phyloP scores from a whole-genome alignment of 1,140 invertebrate species.

The Drosophila obscura region DNA sequence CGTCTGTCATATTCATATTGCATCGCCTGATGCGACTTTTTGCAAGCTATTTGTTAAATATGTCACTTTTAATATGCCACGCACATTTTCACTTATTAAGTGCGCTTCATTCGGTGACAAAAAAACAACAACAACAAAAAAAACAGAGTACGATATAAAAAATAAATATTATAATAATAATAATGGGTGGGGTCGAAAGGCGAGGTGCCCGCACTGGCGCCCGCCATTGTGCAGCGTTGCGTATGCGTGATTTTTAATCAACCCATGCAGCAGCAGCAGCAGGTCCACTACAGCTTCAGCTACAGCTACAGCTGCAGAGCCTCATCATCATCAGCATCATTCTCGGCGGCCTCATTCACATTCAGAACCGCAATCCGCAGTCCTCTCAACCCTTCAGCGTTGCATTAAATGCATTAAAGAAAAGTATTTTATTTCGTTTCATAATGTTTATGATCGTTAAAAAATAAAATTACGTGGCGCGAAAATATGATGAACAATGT shows the following conservation, averaged over 20 bases:
- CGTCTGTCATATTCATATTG: constrained; percentile 60
- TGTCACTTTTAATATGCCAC: constrained; percentile 69
- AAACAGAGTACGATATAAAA: background rate
- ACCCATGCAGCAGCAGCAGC: constrained; percentile 17
- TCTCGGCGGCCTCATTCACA: too few relatives aligned
- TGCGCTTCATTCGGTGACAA: constrained; percentile 53
- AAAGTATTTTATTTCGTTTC: constrained; percentile 55
- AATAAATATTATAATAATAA: constrained; percentile 18
- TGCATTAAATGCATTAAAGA: constrained; percentile 49
- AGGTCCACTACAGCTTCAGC: too few relatives aligned
- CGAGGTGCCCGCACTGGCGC: too few relatives aligned
- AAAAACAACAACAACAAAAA: constrained; percentile 25
- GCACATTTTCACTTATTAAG: constrained; percentile 69
- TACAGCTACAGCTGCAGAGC: background rate
- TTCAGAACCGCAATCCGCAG: too few relatives aligned
- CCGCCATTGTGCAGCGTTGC: constrained; percentile 46
- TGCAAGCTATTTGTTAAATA: constrained; percentile 67
- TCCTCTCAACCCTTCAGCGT: constrained; percentile 11
- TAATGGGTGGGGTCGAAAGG: constrained; percentile 21
- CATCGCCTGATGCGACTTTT: constrained; percentile 44
- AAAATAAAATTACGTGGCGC: constrained; percentile 11
- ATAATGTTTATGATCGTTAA: constrained; percentile 16
- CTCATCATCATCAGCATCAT: background rate
- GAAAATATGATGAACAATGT: background rate
- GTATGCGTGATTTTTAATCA: constrained; percentile 70